Base-by-base conservation (phyloP, 2,888 invertebrate species). In the Morpho helenor region DNA sequence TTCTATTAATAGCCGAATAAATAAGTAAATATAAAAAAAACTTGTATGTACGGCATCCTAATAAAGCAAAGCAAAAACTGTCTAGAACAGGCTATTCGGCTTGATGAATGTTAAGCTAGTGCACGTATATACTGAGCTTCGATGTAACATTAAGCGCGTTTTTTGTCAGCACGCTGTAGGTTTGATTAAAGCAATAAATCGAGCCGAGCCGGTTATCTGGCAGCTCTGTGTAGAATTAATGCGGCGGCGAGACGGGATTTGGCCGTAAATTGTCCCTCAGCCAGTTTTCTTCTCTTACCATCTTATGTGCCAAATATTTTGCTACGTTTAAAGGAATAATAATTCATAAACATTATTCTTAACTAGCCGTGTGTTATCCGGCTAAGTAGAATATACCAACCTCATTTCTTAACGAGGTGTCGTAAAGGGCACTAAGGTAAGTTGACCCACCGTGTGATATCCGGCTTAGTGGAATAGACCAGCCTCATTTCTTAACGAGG, bases 171-270 rank as follows among this genome's bases (percentile, higher is more conserved):
- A 80, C 76, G 78, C 77, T 76, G 75, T 74, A 74, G 75, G 79
- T 84, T 86, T 86, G 84, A 87, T 87, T 85, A 87, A 86, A 82
- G 81, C 76, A 76, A 86, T 86, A 87, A 87, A 87, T 86, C 77
- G 80, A 71, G 70, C 64, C 64, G 69, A 70, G 69, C 68, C 76
- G 73, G 81, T 82, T 87, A 85, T 86, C 85, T 79, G 76, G 76
- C 72, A 72, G 71, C 70, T 72, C 73, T 68, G 75, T 59, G 67
- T 65, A 68, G 79, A 82, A 82, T 84, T 84, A 82, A 81, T 79
- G 76, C 79, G 77, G 72, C 72, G 78, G 81, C 83, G 77, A 75
- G 68, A 72, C 74, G 68, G 74, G 78, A 78, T 75, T 78, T 74
- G 67, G 68, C 77, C 83, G 81, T 85, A 85, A 86, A 86, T 86